phyloP scores from a whole-genome alignment of 2,888 invertebrate genomes.

The Eumacrocentrus americanus region DNA sequence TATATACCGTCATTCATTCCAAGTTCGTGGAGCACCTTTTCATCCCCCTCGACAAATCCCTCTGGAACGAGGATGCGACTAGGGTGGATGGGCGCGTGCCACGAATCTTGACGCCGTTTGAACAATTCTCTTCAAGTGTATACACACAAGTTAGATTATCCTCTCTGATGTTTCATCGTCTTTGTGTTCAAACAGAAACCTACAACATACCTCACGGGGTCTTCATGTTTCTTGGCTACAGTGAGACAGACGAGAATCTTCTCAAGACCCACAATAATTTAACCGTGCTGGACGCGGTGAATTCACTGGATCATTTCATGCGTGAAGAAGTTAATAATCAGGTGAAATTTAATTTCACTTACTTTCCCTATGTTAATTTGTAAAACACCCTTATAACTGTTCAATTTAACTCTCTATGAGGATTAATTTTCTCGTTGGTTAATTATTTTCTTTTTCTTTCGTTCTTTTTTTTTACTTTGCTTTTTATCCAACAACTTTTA shows the following conservation, averaged over 20 bases:
- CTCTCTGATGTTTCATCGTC: constrained; percentile 21
- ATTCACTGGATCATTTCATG: constrained; percentile 81
- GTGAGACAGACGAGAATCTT: constrained; percentile 84
- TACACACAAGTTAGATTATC: constrained; percentile 7
- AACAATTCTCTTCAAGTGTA: constrained; percentile 4
- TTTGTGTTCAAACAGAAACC: constrained; percentile 64
- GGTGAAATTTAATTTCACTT: constrained; percentile 61
- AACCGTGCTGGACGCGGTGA: constrained; percentile 83
- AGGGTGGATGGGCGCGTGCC: constrained; percentile 14
- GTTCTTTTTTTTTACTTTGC: neutral
- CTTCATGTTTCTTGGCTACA: constrained; percentile 87
- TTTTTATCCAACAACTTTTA: neutral
- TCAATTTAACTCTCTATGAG: no score
- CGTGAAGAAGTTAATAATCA: constrained; percentile 75
- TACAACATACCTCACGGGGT: constrained; percentile 84
- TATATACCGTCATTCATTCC: no score
- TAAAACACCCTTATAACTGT: neutral
- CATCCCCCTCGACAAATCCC: neutral
- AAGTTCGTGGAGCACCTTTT: neutral
- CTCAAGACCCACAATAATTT: constrained; percentile 83
- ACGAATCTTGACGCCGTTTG: constrained; percentile 24
- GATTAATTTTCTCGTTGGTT: no score
- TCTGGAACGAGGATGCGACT: neutral
- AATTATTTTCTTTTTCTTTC: neutral
- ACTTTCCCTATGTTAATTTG: neutral